Base-by-base conservation (phyloP, 1,140 invertebrate genomes). In the Samia ricini region DNA sequence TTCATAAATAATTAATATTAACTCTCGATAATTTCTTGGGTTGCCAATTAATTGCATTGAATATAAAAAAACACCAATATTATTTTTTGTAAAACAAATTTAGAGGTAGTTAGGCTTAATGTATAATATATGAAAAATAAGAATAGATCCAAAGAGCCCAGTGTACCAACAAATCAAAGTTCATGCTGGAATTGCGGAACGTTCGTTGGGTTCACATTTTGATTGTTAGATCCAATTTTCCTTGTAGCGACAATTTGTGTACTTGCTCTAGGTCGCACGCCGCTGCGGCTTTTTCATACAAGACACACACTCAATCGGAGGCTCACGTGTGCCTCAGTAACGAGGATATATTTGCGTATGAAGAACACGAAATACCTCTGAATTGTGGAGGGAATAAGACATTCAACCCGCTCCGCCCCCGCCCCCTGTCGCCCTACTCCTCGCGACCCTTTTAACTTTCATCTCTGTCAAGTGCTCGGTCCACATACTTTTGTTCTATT, bases 331-430 rank as follows among this genome's bases (percentile, higher is more conserved):
- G 81, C 81, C 80, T 75, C 77, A 69, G 79, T 90, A 88, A 90
- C 88, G 88, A 90, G 85, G 85, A 90, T 88, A 90, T 90, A 90
- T 90, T 90, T 90, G 88, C 88, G 88, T 90, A 90, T 90, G 88
- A 90, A 90, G 86, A 90, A 90, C 88, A 90, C 83, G 88, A 90
- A 90, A 90, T 90, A 90, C 85, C 85, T 88, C 83, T 84, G 88
- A 90, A 88, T 86, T 88, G 88, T 90, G 82, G 88, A 88, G 85
- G 84, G 81, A 88, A 88, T 88, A 88, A 90, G 85, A 88, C 85
- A 86, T 88, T 88, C 85, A 88, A 84, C 83, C 88, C 84, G 72
- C 83, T 79, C 83, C 76, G 59, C 74, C 74, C 67, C 66, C 57
- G 69, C 76, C 24, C 68, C 62, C 61, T 65, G 52, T 70, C 79